These are phyloP conservation scores for Poeciliopsis gracilis DNA, from an alignment of 2,797 vertebrate species.

Conservation along the genomic window DNA sequence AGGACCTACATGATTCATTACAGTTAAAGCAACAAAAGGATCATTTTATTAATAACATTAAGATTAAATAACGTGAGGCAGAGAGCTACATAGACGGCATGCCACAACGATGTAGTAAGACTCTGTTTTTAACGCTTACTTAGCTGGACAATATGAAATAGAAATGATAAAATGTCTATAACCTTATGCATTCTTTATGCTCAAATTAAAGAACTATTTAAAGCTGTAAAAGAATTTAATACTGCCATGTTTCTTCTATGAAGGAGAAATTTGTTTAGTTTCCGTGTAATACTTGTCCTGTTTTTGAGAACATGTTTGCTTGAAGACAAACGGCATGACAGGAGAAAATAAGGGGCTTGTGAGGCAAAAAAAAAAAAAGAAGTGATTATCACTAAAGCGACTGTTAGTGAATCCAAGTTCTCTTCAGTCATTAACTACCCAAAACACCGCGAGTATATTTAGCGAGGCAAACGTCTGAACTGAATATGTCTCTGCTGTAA, in stretches of 20 bases:
- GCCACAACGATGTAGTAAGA: conserved; percentile 15
- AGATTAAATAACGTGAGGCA: conserved; percentile 20
- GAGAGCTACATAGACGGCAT: conserved; percentile 28
- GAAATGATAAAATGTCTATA: not conserved
- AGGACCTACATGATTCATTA: conserved; percentile 5
- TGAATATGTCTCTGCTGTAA: conserved; percentile 10
- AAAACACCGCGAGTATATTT: not conserved
- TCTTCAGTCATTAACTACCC: not conserved
- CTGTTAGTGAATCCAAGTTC: not conserved
- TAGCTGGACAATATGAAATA: not conserved
- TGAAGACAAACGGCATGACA: not conserved
- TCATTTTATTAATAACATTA: conserved; percentile 25
- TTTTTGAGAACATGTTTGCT: not conserved
- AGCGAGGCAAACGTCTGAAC: not conserved
- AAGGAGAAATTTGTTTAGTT: not conserved
- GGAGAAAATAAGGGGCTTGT: not conserved
- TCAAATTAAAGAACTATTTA: not conserved
- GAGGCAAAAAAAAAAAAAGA: not conserved
- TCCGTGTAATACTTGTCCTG: not conserved
- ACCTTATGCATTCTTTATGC: not conserved
- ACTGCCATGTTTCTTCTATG: not conserved
- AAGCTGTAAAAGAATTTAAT: conserved; percentile 6
- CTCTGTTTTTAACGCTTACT: conserved; percentile 20
- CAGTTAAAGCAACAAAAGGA: conserved; percentile 2
- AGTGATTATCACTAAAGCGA: not conserved